Evolutionary conservation across 2,888 invertebrate species (phyloP), one percentile per base, ranked within the genome.

Genomic region (Dusona sp.): DNA sequence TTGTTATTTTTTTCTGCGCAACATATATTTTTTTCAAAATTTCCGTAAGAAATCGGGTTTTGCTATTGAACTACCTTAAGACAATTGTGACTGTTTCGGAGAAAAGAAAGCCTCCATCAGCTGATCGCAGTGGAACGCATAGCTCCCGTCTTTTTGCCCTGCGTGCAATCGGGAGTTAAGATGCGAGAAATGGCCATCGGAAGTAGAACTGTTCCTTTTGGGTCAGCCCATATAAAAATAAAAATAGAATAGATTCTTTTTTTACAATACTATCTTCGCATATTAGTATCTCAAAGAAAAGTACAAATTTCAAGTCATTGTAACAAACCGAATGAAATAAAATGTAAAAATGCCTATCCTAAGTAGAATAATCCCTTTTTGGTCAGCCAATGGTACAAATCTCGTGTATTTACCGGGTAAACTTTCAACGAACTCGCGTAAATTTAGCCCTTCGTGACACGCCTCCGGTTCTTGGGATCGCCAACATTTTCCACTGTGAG

Each of bases 351-450:
- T 79, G 33, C 19, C 42, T 33, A 42, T 22, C 6, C 38, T 25
- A 70, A 78, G 83, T 83, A 36, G 77, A 64, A 67, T 16, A 79
- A 25, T 11, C 54, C 33, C 36, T 36, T 68, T 74, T 57, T 73
- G 68, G 57, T 79, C 48, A 74, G 79, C 45, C 74, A 57, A 13
- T 36, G 48, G 70, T 38, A 19, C 33, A 45, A 79, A 9, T 70
- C 33, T 57, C 38, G 36, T 48, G 68, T 74, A 80, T 80, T 80
- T 84, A 72, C 72, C 64, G 42, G 70, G 54, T 72, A 72, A 80
- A 84, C 72, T 84, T 77, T 64, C 38, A 42, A 51, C 75, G 68
- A 84, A 80, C 80, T 80, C 80, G 65, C 74, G 79, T 84, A 80
- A 42, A 80, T 84, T 84, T 75, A 19, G 72, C 65, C 54, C 65